Evolutionary conservation across 1,140 invertebrate genomes (phyloP).

Genomic region (Drosophila busckii): DNA sequence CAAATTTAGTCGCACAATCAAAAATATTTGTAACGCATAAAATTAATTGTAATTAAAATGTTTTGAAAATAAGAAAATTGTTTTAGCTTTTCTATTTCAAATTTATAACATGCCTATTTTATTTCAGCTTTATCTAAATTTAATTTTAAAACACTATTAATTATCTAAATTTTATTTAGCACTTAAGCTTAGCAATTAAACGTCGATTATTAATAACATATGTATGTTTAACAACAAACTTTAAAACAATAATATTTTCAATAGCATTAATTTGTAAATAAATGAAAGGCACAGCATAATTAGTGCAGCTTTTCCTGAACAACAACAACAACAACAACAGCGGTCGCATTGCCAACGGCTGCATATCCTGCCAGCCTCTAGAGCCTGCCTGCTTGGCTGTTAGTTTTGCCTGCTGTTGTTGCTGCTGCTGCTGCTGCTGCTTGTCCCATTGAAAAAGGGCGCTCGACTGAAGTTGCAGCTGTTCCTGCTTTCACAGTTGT

Average conservation of each 20-base stretch:
- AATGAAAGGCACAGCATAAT: slow-evolving; percentile 34
- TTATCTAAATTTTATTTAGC: too few relatives aligned
- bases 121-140: too few relatives aligned
- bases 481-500: slow-evolving; percentile 39
- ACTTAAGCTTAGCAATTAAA: too few relatives aligned
- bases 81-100: too few relatives aligned
- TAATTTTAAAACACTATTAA: too few relatives aligned
- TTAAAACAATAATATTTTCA: background rate
- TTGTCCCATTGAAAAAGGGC: slow-evolving; percentile 63
- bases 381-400: slow-evolving; percentile 17
- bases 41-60: background rate
- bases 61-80: too few relatives aligned
- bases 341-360: slow-evolving; percentile 11
- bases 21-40: too few relatives aligned
- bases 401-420: slow-evolving; percentile 27
- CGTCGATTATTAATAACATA: too few relatives aligned
- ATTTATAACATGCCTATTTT: too few relatives aligned
- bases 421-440: slow-evolving; percentile 24
- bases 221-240: background rate
- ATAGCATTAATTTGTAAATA: slow-evolving; percentile 14
- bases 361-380: slow-evolving; percentile 66
- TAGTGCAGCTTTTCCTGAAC: slow-evolving; percentile 42
- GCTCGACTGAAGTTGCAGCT: slow-evolving; percentile 61
- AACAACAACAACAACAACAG: slow-evolving; percentile 19
- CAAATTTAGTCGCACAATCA: too few relatives aligned